Conservation (phyloP, 30 jellyfish, hydroid and myxozoan species). For the Hydra vulgaris region DNA sequence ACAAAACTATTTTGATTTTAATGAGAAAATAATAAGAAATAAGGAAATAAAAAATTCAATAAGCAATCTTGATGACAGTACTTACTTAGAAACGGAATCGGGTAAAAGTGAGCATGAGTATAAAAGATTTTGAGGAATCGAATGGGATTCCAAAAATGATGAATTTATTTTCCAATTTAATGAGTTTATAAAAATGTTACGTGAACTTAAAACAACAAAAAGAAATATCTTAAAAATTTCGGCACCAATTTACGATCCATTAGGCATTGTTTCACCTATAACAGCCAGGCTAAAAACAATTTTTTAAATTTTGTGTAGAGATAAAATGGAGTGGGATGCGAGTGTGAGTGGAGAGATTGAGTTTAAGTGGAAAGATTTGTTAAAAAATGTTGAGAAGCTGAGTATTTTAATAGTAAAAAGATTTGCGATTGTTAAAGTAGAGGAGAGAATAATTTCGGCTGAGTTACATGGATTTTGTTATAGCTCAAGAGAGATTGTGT, state of each 20-base stretch:
- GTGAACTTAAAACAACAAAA: background rate
- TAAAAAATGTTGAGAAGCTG: background rate
- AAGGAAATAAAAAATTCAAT: too few relatives aligned
- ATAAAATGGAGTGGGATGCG: constrained; percentile 8
- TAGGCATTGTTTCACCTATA: constrained; percentile 18
- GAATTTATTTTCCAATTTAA: constrained; percentile 7
- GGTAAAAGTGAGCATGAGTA: background rate
- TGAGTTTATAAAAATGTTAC: constrained; percentile 7
- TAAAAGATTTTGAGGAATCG: constrained; percentile 3
- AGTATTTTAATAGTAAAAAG: background rate
- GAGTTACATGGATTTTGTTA: constrained; percentile 2
- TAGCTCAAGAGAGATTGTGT: background rate
- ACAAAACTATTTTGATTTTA: background rate
- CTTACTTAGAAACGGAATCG: background rate
- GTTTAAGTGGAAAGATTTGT: constrained; percentile 5
- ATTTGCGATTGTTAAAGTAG: constrained; percentile 3
- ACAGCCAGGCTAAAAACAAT: constrained; percentile 9
- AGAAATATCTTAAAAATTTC: constrained; percentile 6
- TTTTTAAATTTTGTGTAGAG: constrained; percentile 11
- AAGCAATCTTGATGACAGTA: background rate
- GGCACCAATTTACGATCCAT: constrained; percentile 11
- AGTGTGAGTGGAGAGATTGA: background rate
- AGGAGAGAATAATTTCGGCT: background rate
- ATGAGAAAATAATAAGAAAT: background rate
- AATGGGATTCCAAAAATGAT: constrained; percentile 10